Evolutionary conservation across 2,113 vertebrate species (phyloP).

Genomic region (Chamaetylas fuelleborni): DNA sequence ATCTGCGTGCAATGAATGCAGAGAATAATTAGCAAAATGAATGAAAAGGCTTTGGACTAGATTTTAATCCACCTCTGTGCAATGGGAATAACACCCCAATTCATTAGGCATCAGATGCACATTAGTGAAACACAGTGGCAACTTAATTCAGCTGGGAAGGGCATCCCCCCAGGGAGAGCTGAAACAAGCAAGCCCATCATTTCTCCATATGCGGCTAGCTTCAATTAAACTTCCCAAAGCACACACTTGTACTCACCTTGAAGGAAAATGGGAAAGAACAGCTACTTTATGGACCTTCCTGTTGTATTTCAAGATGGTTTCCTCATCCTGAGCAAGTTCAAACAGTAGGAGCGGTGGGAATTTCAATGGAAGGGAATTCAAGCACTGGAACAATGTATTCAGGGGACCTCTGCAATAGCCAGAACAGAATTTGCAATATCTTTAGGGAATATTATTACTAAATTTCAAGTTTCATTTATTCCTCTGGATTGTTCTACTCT

Average conservation of each 20-base stretch:
- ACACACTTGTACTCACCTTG: not conserved
- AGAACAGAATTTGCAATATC: not conserved
- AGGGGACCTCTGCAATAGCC: not conserved
- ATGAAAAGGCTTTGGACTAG: slow-evolving; percentile 34
- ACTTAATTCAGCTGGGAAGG: slow-evolving; percentile 40
- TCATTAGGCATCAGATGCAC: slow-evolving; percentile 47
- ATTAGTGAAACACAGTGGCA: slow-evolving; percentile 34
- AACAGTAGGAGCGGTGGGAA: not conserved
- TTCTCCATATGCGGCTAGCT: not conserved
- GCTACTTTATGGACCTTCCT: not conserved
- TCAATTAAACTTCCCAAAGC: not conserved
- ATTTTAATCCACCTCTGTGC: slow-evolving; percentile 57
- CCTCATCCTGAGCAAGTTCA: not conserved
- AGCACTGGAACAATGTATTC: not conserved
- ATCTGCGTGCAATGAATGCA: slow-evolving; percentile 36
- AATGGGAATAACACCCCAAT: slow-evolving; percentile 29
- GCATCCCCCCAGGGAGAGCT: not conserved
- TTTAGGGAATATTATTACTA: not conserved
- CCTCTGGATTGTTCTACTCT: not conserved
- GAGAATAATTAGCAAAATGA: slow-evolving; percentile 51
- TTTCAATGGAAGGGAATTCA: not conserved
- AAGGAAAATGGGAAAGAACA: not conserved
- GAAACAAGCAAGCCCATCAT: not conserved
- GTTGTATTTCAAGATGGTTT: not conserved
- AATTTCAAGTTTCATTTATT: slow-evolving; percentile 18